A percentile compares a stretch with the other conserved stretches of the same genome.
phyloP scores from a whole-genome alignment of 2,888 invertebrate genomes.

The Hermodice carunculata region DNA sequence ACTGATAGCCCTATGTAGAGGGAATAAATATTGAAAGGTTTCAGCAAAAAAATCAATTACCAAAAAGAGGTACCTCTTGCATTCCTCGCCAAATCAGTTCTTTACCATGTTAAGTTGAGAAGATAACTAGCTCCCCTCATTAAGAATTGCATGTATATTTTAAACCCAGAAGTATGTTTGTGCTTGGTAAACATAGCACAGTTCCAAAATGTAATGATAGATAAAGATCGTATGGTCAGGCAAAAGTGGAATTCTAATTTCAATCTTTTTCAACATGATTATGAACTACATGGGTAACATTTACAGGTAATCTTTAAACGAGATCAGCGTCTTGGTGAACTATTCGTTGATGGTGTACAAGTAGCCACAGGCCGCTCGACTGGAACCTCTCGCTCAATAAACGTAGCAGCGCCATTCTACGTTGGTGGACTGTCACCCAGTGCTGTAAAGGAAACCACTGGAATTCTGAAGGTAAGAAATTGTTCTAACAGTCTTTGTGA shows the following conservation, averaged over 20 bases:
- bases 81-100: no score
- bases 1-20: no score
- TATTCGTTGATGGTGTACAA: conserved; percentile 75
- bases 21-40: no score
- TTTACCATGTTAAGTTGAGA: no score
- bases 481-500: no score
- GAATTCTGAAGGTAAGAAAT: conserved; percentile 67
- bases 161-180: neutral
- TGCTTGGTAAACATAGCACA: neutral
- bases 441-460: conserved; percentile 67
- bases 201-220: neutral
- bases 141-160: neutral
- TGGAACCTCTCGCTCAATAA: conserved; percentile 71
- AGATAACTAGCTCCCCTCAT: no score
- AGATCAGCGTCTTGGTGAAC: conserved; percentile 76
- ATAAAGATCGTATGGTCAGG: neutral
- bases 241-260: neutral
- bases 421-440: conserved; percentile 82
- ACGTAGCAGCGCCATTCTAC: conserved; percentile 80
- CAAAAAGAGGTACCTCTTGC: no score
- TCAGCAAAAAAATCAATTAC: no score
- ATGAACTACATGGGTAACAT: no score
- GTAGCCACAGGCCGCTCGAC: conserved; percentile 73
- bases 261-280: no score
- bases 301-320: conserved; percentile 76